A percentile compares a stretch with the other conserved stretches of the same genome.
Evolutionary conservation across 2,797 vertebrate genomes (phyloP).

Genomic region (Clarias fuscus): DNA sequence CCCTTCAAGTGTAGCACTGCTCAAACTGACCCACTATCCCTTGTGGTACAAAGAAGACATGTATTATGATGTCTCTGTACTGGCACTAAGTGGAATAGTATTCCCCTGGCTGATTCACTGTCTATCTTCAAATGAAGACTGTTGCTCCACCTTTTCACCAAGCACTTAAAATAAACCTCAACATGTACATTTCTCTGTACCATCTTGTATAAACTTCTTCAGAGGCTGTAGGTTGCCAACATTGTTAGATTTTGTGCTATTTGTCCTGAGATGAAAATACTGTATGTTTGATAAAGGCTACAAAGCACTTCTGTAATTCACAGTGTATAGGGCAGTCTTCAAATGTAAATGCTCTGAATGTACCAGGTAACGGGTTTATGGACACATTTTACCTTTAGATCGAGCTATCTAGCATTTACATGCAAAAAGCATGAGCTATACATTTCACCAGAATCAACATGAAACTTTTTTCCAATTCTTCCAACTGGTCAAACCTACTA

Average conservation of each 20-base stretch:
- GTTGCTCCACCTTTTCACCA: not conserved
- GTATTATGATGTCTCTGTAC: not conserved
- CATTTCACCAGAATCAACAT: not conserved
- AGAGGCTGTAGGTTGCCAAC: not conserved
- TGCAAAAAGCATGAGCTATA: not conserved
- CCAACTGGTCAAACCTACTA: not conserved
- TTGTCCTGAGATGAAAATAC: not conserved
- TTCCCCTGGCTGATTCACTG: not conserved
- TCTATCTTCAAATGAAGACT: not conserved
- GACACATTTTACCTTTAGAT: not conserved
- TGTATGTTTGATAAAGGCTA: not conserved
- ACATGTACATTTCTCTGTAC: not conserved
- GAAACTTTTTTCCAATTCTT: not conserved
- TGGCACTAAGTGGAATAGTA: not conserved
- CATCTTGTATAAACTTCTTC: not conserved
- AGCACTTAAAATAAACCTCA: slow-evolving; percentile 10
- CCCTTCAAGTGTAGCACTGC: not conserved
- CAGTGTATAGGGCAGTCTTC: not conserved
- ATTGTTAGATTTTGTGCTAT: not conserved
- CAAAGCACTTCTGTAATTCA: not conserved
- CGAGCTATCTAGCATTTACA: not conserved
- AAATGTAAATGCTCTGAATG: not conserved
- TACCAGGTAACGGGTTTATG: not conserved
- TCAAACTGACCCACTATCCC: not conserved
- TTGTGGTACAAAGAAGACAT: not conserved